Base-by-base conservation (phyloP, 1,140 invertebrate genomes). In the Agraylea sexmaculata region DNA sequence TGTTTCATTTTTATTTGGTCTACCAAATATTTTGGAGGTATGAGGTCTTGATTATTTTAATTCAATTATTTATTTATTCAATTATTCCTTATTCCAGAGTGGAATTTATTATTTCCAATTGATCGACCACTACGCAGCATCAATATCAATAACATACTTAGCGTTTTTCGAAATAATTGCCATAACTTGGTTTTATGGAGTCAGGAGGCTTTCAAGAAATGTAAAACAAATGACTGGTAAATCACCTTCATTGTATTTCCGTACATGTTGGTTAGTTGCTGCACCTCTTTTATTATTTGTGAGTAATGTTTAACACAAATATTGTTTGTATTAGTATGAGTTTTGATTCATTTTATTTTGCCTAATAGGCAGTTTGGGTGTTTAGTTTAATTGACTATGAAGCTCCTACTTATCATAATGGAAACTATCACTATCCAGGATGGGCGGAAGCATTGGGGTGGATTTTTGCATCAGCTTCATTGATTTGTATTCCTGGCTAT, bases 31-130 rank as follows among this genome's bases (percentile, higher is more conserved):
- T 25, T 80, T 86, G 45, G 75, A 86, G 62, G 79, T 82, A 62
- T 55, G 47, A 51, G 22, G n/a, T 15, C 20, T 7, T 29, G 13
- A n/a, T 15, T 11, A 19, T 16, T 33, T 10, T 23, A 8, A 36
- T 13, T 32, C 19, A 31, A n/a, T 20, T 27, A 19, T 28, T 10
- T 41, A 4, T 20, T n/a, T 28, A 23, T 41, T 45, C 18, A 42
- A 47, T 47, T 47, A 7, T 42, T 55, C n/a, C n/a, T n/a, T n/a
- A n/a, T n/a, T 56, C 40, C 58, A 85, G 80, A 88, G 87, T 46
- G 90, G 89, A 45, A 90, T 92, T 50, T 93, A 87, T 53, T 85
- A 87, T 53, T 93, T 94, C 59, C 85, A 90, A 72, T 61, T 93
- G 21, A 83, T 93, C 55, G 89, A 94, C 57, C 87, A 89, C 58